phyloP scores from a whole-genome alignment of 2,888 invertebrate genomes.

The Criorhina ranunculi region DNA sequence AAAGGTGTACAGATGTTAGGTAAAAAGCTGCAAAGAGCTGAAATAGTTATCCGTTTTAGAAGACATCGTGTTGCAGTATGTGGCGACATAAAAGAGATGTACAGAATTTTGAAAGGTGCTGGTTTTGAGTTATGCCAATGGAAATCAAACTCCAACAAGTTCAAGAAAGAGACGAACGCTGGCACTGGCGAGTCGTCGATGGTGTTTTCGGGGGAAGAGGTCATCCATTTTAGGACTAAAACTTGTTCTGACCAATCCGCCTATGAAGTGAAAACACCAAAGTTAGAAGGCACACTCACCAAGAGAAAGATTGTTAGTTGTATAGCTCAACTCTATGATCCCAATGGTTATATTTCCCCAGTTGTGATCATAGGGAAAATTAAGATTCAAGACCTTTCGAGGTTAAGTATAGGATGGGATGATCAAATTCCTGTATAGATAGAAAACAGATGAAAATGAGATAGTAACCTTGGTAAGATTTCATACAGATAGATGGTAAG shows the following conservation, averaged over 20 bases:
- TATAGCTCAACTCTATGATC: constrained; percentile 40
- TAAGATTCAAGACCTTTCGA: constrained; percentile 37
- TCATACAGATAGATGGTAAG: constrained; percentile 39
- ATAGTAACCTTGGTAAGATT: constrained; percentile 38
- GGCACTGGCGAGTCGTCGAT: too few species aligned
- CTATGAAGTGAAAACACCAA: too few species aligned
- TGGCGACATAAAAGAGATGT: constrained; percentile 29
- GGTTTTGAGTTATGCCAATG: too few species aligned
- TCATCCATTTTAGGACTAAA: too few species aligned
- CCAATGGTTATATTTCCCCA: constrained; percentile 46
- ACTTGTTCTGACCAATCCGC: too few species aligned
- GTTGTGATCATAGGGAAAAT: too few species aligned
- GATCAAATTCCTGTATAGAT: constrained; percentile 21
- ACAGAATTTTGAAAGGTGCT: too few species aligned
- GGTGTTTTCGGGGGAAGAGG: too few species aligned
- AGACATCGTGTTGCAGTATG: constrained; percentile 17
- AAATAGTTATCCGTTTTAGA: constrained; percentile 32
- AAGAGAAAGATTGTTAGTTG: constrained; percentile 25
- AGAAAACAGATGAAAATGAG: constrained; percentile 27
- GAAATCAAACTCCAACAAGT: too few species aligned
- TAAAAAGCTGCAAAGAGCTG: constrained; percentile 22
- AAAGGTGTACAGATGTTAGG: constrained; percentile 31
- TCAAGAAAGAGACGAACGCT: too few species aligned
- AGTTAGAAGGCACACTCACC: too few species aligned
- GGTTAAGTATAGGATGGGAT: constrained; percentile 28